Conservation (phyloP, 2,113 vertebrate species). For the Talpa occidentalis region DNA sequence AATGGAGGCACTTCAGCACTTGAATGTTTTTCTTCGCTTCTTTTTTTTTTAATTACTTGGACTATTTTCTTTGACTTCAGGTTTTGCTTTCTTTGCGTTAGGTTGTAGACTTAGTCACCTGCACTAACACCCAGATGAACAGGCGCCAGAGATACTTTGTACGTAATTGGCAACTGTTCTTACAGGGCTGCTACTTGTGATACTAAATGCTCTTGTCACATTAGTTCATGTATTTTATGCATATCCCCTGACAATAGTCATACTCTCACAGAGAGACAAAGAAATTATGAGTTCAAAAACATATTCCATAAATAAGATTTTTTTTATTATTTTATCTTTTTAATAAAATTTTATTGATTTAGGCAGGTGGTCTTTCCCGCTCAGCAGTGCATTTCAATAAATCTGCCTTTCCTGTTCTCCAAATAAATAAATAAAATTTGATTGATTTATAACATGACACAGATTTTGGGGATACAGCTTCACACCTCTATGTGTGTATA, state of each 20-base stretch:
- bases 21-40: not conserved
- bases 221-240: not conserved
- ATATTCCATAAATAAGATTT: not conserved
- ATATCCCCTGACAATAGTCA: not conserved
- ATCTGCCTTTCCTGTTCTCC: no score
- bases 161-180: not conserved
- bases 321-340: not conserved
- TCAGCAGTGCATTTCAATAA: no score
- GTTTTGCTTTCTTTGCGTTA: not conserved
- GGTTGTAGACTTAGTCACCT: not conserved
- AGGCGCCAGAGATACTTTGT: not conserved
- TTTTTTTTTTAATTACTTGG: not conserved
- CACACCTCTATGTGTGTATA: no score
- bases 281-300: not conserved
- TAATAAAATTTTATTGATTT: no score
- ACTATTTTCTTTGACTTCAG: not conserved
- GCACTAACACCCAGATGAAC: not conserved
- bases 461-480: no score
- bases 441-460: no score
- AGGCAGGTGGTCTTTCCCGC: no score
- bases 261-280: not conserved
- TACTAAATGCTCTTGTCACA: not conserved
- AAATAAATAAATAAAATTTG: no score
- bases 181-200: not conserved
- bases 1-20: not conserved